Evolutionary conservation across 30 jellyfish, hydroid and myxozoan genomes (phyloP), one percentile per base, ranked within the genome.

Genomic region (Pseudorhiza aurosa): DNA sequence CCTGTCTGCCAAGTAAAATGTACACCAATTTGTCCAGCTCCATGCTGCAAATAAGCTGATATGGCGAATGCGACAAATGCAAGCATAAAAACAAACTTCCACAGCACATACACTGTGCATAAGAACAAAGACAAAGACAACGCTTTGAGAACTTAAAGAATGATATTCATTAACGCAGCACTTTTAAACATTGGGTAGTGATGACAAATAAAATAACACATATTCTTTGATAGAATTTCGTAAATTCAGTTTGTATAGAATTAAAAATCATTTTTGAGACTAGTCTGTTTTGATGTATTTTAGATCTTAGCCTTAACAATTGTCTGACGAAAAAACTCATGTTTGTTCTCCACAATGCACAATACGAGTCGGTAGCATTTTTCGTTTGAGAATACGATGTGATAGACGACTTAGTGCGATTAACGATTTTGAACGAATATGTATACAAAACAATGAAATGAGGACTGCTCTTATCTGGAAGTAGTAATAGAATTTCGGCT

Each of bases 1-100:
- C 96, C 97, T 45, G 90, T 94, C 43, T 68, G 87, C 68, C 91
- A 93, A 75, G 82, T 77, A 72, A 94, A 94, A 10, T 90, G 97
- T 36, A 88, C 95, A 43, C 89, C 96, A 46, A 72, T 86, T n/a
- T 91, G 98, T 80, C 96, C 95, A 69, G 88, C 96, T 45, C 75
- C 57, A 58, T 92, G 98, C 36, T 72, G 86, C 37, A 44, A 72
- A 53, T 27, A 55, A 68, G 62, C 29, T 1, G 22, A 49, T 17
- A 44, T 53, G 67, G 67, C 12, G 4, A 14, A 15, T 36, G 14
- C 24, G 67, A 53, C 22, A 24, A 8, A 19, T 19, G 67, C 37
- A 53, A 53, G 37, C 33, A 53, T 36, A 53, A 19, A 53, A 8
- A 39, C 67, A 53, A 24, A n/a, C n/a, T n/a, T n/a, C n/a, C 36